phyloP scores from a whole-genome alignment of 2,888 invertebrate genomes.

The Drosophila incognita region DNA sequence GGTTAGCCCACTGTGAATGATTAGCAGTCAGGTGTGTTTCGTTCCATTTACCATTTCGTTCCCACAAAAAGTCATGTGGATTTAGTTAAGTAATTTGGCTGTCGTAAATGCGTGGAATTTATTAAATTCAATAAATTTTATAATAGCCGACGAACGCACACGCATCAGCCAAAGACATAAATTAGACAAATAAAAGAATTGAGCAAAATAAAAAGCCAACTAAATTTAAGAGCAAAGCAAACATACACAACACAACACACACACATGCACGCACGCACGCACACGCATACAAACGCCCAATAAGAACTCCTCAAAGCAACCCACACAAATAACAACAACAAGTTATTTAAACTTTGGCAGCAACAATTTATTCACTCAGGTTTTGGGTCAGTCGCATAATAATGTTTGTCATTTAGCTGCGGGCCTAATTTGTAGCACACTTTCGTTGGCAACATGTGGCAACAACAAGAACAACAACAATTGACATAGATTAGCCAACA shows the following conservation, averaged over 20 bases:
- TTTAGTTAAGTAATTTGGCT: conserved; percentile 28
- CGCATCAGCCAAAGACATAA: conserved; percentile 57
- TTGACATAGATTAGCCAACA: conserved; percentile 60
- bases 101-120: conserved; percentile 46
- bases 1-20: conserved; percentile 20
- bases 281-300: conserved; percentile 17
- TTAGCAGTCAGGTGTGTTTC: conserved; percentile 18
- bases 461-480: conserved; percentile 46
- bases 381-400: conserved; percentile 51
- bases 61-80: conserved; percentile 7
- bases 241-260: conserved; percentile 1
- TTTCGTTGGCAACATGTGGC: conserved; percentile 65
- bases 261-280: conserved; percentile 8
- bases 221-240: conserved; percentile 41
- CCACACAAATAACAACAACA: conserved; percentile 35
- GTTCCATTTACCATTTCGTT: conserved; percentile 1
- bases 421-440: conserved; percentile 57
- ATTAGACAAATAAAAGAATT: conserved; percentile 57
- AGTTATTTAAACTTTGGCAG: conserved; percentile 26
- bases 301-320: conserved; percentile 39
- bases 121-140: conserved; percentile 49
- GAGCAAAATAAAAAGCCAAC: conserved; percentile 46
- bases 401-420: conserved; percentile 61
- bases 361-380: conserved; percentile 25
- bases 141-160: conserved; percentile 52